phyloP scores from a whole-genome alignment of 2,888 invertebrate species.

The Flabesymbios commensalis region DNA sequence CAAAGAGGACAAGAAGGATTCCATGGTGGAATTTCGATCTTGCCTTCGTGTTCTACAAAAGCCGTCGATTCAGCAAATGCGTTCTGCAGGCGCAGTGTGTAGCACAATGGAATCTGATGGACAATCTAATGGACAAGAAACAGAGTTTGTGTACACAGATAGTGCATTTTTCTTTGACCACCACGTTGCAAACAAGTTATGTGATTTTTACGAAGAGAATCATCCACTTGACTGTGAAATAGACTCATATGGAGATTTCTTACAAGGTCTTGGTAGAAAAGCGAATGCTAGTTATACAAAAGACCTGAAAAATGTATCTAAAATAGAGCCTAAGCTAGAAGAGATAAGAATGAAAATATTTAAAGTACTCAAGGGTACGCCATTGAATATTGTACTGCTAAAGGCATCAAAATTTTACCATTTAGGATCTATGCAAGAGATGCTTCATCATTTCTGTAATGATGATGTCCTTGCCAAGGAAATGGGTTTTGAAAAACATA shows the following conservation, averaged over 20 bases:
- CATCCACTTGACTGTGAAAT: constrained; percentile 60
- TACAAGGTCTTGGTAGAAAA: constrained; percentile 59
- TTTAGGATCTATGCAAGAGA: constrained; percentile 62
- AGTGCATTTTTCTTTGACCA: constrained; percentile 63
- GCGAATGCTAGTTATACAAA: constrained; percentile 49
- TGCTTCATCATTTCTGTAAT: constrained; percentile 50
- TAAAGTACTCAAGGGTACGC: constrained; percentile 45
- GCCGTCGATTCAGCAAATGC: constrained; percentile 58
- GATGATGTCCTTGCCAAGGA: constrained; percentile 43
- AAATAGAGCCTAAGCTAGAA: constrained; percentile 42
- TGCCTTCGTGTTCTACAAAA: constrained; percentile 61
- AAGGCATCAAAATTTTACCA: constrained; percentile 62
- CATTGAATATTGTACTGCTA: constrained; percentile 55
- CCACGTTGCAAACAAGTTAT: constrained; percentile 51
- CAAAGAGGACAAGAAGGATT: background rate
- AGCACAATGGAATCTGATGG: too few relatives aligned
- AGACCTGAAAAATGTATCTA: constrained; percentile 49
- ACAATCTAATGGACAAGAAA: too few relatives aligned
- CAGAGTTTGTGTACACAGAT: constrained; percentile 60
- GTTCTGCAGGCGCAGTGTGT: constrained; percentile 54
- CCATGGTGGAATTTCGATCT: constrained; percentile 39
- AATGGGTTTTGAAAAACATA: constrained; percentile 43
- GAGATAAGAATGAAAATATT: constrained; percentile 50
- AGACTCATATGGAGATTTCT: constrained; percentile 64
- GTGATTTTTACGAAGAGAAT: constrained; percentile 49